phyloP scores from a whole-genome alignment of 2,797 vertebrate species.

The Hozukius guyotensis region DNA sequence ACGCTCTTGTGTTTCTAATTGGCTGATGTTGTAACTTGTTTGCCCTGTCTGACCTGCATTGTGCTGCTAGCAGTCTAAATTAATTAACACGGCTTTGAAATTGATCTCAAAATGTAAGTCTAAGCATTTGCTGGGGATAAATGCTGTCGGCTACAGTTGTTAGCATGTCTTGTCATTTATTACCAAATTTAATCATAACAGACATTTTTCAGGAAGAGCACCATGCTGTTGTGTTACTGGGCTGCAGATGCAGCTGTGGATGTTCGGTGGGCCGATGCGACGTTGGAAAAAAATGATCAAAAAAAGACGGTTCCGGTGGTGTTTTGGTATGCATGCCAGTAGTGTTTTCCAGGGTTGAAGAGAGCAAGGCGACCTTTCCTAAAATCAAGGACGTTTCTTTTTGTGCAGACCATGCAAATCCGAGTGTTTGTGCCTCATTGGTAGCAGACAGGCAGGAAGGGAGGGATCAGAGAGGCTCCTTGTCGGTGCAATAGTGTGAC shows the following conservation, averaged over 20 bases:
- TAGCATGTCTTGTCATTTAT: conserved; percentile 72
- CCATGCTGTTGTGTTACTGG: conserved; percentile 48
- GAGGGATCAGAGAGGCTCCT: conserved; percentile 81
- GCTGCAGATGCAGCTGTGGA: conserved; percentile 48
- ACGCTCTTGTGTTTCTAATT: conserved; percentile 78
- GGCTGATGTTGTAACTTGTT: conserved; percentile 81
- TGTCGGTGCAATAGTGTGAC: conserved; percentile 80
- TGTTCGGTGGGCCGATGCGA: conserved; percentile 44
- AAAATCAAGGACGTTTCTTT: conserved; percentile 81
- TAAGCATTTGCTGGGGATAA: conserved; percentile 73
- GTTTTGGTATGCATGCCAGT: conserved; percentile 55
- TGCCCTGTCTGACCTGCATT: conserved; percentile 83
- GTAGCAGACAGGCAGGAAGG: conserved; percentile 77
- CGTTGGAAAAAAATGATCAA: background rate
- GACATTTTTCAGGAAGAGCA: conserved; percentile 57
- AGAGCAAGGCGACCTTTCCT: conserved; percentile 77
- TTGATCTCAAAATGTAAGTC: conserved; percentile 81
- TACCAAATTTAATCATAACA: conserved; percentile 65
- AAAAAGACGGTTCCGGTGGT: conserved; percentile 14
- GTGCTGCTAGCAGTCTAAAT: conserved; percentile 81
- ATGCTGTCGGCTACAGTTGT: conserved; percentile 73
- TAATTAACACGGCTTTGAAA: conserved; percentile 81
- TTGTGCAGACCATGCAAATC: conserved; percentile 75
- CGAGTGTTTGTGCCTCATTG: conserved; percentile 76
- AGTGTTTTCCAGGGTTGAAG: conserved; percentile 62